Conservation (phyloP, 2,888 invertebrate genomes). For the Ryuthela nishihirai region DNA sequence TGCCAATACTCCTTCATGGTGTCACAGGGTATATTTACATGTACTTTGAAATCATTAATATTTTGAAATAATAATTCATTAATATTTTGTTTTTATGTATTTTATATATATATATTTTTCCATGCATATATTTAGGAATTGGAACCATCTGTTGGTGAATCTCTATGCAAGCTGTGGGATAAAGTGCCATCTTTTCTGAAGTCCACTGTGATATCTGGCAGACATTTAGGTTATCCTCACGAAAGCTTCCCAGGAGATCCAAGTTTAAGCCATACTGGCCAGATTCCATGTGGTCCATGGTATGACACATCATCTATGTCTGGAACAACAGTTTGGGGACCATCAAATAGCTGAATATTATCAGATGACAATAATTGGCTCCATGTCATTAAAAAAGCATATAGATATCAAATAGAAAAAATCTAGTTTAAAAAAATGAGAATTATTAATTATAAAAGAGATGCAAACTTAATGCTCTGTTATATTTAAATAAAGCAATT, state of each 20-base stretch:
- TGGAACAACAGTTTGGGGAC: slow-evolving; percentile 19
- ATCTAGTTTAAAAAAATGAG: too few relatives aligned
- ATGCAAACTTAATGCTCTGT: too few relatives aligned
- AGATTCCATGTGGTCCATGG: slow-evolving; percentile 25
- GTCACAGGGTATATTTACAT: too few relatives aligned
- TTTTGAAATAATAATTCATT: not conserved
- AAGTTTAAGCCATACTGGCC: slow-evolving; percentile 1
- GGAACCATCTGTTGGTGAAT: slow-evolving; percentile 53
- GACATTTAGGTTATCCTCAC: not conserved
- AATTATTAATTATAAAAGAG: too few relatives aligned
- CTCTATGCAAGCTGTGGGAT: slow-evolving; percentile 53
- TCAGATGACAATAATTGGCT: too few relatives aligned
- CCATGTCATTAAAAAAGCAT: too few relatives aligned
- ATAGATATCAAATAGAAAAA: too few relatives aligned
- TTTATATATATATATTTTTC: slow-evolving; percentile 2
- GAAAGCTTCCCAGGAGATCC: slow-evolving; percentile 15
- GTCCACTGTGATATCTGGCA: slow-evolving; percentile 2
- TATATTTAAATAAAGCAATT: too few relatives aligned
- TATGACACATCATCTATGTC: slow-evolving; percentile 8
- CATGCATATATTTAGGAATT: slow-evolving; percentile 49
- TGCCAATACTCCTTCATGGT: too few relatives aligned
- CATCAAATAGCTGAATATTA: too few relatives aligned
- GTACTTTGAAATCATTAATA: not conserved
- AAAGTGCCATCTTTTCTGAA: slow-evolving; percentile 41
- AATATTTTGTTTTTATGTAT: not conserved